Evolutionary conservation across 2,888 invertebrate species (phyloP).

Genomic region (Tenthredo notha): DNA sequence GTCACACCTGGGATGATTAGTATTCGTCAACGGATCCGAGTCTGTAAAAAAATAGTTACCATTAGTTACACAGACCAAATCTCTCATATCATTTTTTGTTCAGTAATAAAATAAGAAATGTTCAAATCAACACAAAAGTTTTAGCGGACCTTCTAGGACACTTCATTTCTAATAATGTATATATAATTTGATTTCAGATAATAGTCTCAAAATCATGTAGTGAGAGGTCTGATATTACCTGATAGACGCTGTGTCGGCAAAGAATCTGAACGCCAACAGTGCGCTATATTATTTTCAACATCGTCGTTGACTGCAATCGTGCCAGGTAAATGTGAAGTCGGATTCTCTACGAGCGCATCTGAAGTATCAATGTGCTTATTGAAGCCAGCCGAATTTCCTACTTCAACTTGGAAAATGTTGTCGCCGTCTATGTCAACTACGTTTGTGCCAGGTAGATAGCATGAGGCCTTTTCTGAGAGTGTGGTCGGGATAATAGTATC

Average conservation of each 20-base stretch:
- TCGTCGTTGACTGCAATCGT: neutral
- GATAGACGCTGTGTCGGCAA: constrained; percentile 2
- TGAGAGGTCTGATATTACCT: neutral
- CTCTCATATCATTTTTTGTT: neutral
- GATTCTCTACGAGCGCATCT: neutral
- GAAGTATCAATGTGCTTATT: neutral
- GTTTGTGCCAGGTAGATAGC: neutral
- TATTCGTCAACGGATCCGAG: neutral
- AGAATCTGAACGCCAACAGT: neutral
- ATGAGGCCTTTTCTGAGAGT: too few relatives aligned
- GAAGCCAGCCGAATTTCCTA: neutral
- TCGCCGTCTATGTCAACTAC: neutral
- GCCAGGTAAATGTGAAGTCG: neutral
- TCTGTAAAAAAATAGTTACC: neutral
- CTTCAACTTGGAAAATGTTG: neutral
- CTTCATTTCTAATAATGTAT: too few relatives aligned
- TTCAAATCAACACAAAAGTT: too few relatives aligned
- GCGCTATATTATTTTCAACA: neutral
- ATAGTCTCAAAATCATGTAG: neutral
- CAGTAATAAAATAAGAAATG: too few relatives aligned
- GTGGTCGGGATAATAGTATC: too few relatives aligned
- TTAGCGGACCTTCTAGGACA: too few relatives aligned
- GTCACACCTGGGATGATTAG: neutral
- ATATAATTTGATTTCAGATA: neutral
- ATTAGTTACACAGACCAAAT: neutral